Conservation (phyloP, 2,113 vertebrate species). For the Erythrolamprus reginae region DNA sequence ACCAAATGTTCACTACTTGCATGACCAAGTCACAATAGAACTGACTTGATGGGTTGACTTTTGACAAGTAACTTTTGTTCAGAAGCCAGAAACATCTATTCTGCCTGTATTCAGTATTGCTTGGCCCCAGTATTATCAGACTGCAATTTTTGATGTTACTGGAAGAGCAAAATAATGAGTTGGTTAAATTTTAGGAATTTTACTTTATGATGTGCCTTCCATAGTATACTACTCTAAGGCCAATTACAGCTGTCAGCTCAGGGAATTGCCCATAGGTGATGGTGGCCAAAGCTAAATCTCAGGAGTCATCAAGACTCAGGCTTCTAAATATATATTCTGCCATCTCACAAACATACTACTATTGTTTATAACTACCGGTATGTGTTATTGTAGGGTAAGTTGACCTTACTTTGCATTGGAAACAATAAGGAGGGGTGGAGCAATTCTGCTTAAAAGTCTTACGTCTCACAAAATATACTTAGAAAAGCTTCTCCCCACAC, state of each 20-base stretch:
- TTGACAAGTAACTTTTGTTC: not conserved
- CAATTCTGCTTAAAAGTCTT: not conserved
- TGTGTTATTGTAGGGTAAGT: not conserved
- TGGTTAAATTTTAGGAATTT: not conserved
- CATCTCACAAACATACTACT: not conserved
- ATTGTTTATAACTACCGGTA: not conserved
- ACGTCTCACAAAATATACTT: not conserved
- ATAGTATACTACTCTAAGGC: not conserved
- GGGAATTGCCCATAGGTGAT: not conserved
- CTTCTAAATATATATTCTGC: not conserved
- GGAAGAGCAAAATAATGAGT: not conserved
- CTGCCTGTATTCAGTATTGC: not conserved
- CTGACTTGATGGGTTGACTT: not conserved
- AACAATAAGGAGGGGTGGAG: not conserved
- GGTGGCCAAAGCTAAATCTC: not conserved
- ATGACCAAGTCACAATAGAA: not conserved
- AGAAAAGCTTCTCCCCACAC: not conserved
- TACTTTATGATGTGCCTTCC: not conserved
- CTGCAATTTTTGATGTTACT: not conserved
- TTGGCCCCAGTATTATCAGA: not conserved
- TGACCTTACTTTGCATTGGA: not conserved
- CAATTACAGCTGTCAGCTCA: not conserved
- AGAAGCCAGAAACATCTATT: not conserved
- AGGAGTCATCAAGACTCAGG: not conserved
- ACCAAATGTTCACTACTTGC: not conserved